A percentile compares a stretch with the other conserved stretches of the same genome.
phyloP scores from a whole-genome alignment of 2,797 vertebrate genomes.

The Galagoides demidoff region DNA sequence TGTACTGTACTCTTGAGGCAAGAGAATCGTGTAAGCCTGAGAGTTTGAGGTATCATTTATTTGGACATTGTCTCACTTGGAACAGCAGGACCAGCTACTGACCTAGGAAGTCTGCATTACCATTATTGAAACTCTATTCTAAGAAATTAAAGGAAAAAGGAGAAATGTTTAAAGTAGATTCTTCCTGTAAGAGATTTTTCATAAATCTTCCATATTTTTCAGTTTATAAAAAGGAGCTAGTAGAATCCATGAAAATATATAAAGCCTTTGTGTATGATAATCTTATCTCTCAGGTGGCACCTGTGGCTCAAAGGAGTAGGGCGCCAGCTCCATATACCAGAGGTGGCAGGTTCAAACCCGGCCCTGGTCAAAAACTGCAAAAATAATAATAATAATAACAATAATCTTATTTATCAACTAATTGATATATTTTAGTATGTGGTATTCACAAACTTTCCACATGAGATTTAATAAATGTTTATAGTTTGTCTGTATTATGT shows the following conservation, averaged over 20 bases:
- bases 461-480: not conserved
- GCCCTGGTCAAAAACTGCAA: no score
- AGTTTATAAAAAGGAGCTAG: not conserved
- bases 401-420: conserved; percentile 4
- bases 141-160: not conserved
- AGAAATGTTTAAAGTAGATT: conserved; percentile 1
- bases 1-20: no score
- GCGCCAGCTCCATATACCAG: no score
- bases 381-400: not conserved
- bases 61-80: not conserved
- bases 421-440: not conserved
- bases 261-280: conserved; percentile 43
- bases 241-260: conserved; percentile 28
- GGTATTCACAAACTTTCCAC: not conserved
- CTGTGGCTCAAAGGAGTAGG: no score
- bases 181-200: conserved; percentile 27
- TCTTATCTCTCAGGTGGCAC: not conserved
- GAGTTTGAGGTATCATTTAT: no score
- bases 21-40: no score
- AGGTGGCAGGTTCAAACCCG: no score
- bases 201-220: not conserved
- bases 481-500: not conserved
- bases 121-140: not conserved
- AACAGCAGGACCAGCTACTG: not conserved
- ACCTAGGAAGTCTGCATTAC: not conserved